Base-by-base conservation (phyloP, 2,797 vertebrate species). In the Loris lydekkerianus region DNA sequence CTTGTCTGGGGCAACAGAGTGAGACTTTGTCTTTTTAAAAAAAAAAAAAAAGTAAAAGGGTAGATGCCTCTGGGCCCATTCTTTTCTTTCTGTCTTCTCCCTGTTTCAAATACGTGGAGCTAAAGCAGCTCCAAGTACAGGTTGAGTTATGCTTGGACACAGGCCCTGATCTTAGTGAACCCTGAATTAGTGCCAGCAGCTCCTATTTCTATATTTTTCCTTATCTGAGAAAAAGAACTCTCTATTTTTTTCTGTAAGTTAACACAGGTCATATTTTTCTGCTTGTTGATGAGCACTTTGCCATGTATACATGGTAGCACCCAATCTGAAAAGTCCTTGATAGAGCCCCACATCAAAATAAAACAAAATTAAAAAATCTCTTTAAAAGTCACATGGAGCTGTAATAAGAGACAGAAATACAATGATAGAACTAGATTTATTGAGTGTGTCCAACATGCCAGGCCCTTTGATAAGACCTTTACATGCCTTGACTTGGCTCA, bases 351-450 rank as follows among this genome's bases (percentile, higher is more conserved):
- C 15, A 91, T 87, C 87, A 89, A 95, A 77, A 87, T 43, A 84
- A 80, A 87, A 67, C 9, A 81, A 89, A 96, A 67, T 85, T 40
- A 82, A 46, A 31, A 93, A 34, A 65, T 75, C 10, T 6, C 61
- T 84, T 75, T 56, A 65, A 85, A 89, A 92, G 25, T 77, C 27
- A 93, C 0, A 3, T 70, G 34, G 40, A 82, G 0, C 31, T 86
- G 15, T 86, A 10, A 88, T 5, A 88, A 87, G 29, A 46, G 14
- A 58, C 2, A 82, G 20, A 34, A 83, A 53, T 15, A 65, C 10
- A 73, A 15, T 40, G 37, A 17, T 34, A 61, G 27, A 92, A 40
- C 0, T 58, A 58, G 21, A 87, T 86, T 67, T 81, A 72, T 10
- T 65, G 31, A 73, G 70, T 34, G 61, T 27, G 17, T 31, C 13